Evolutionary conservation across 1,140 invertebrate species (phyloP).

Genomic region (Schmidtea mediterranea): DNA sequence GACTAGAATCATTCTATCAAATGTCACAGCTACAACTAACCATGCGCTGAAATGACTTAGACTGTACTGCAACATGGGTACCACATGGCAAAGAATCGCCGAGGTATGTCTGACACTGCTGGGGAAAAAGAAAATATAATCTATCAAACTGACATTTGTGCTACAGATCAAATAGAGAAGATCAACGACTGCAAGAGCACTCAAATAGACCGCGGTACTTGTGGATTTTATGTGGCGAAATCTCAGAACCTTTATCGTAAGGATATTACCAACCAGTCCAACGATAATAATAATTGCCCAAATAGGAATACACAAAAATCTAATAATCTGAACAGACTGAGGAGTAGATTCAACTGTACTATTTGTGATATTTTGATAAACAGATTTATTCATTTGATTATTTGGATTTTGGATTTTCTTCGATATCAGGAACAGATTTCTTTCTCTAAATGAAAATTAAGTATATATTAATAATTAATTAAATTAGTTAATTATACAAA

Average conservation of each 20-base stretch:
- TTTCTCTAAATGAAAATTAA: no score
- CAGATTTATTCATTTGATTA: no score
- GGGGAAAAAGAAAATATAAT: no score
- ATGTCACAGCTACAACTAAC: neutral
- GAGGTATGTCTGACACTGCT: no score
- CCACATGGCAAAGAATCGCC: neutral
- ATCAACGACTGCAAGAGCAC: neutral
- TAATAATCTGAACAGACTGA: no score
- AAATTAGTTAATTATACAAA: no score
- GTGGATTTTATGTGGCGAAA: neutral
- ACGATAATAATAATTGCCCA: neutral
- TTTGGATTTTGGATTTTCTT: no score
- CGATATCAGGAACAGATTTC: no score
- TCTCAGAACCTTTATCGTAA: neutral
- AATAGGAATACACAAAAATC: no score
- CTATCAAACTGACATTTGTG: neutral
- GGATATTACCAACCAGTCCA: neutral
- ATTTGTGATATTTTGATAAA: no score
- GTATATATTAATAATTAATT: no score
- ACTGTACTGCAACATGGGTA: neutral
- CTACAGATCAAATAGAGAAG: neutral
- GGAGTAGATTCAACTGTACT: no score
- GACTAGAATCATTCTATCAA: neutral
- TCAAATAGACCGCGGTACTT: neutral
- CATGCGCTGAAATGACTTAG: neutral